Conservation (phyloP, 2,888 invertebrate genomes). For the Drosophila putrida region DNA sequence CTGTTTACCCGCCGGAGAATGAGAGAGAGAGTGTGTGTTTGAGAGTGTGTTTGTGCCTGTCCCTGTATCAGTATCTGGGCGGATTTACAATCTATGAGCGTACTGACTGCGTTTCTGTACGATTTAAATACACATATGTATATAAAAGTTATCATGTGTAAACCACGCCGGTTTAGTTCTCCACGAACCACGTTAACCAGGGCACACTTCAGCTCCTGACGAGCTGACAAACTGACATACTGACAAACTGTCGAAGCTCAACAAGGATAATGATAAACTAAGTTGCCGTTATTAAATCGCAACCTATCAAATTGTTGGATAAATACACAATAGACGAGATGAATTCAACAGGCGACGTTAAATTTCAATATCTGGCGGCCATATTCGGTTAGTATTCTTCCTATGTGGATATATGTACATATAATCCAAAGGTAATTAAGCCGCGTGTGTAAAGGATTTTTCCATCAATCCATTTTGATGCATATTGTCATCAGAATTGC, state of each 20-base stretch:
- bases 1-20: conserved; percentile 28
- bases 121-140: conserved; percentile 50
- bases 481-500: background rate
- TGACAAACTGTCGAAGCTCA: background rate
- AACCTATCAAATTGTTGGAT: background rate
- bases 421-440: background rate
- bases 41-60: background rate
- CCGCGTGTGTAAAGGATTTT: background rate
- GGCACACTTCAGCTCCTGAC: conserved; percentile 1
- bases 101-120: conserved; percentile 16
- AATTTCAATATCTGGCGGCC: conserved; percentile 81
- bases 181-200: conserved; percentile 14
- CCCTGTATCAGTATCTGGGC: conserved; percentile 11
- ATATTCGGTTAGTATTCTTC: conserved; percentile 76
- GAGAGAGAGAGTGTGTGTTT: background rate
- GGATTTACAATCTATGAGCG: conserved; percentile 32
- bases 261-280: conserved; percentile 37
- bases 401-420: background rate
- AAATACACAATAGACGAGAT: conserved; percentile 18
- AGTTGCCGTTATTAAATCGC: background rate
- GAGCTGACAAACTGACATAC: background rate
- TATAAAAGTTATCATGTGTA: conserved; percentile 68
- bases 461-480: background rate
- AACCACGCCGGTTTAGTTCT: conserved; percentile 54
- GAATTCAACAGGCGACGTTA: conserved; percentile 53